phyloP scores from a whole-genome alignment of 2,797 vertebrate species.

The Lophotriccus pileatus region DNA sequence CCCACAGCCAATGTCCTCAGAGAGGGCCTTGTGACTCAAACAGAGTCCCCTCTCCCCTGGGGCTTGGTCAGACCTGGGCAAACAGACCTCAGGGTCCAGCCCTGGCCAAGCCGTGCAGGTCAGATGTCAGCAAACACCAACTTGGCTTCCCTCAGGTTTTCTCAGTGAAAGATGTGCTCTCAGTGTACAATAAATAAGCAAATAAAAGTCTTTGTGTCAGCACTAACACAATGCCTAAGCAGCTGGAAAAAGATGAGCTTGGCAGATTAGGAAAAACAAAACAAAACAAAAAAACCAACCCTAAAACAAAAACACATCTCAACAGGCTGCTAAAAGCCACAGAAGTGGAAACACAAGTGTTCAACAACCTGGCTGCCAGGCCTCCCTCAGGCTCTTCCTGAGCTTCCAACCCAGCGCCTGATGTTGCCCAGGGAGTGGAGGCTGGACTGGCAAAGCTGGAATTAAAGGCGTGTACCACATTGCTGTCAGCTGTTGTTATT shows the following conservation, averaged over 20 bases:
- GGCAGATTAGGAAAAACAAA: background rate
- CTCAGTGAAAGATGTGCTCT: background rate
- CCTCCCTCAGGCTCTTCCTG: background rate
- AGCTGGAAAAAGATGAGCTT: background rate
- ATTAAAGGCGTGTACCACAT: constrained; percentile 1
- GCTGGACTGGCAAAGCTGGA: background rate
- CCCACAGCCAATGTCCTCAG: background rate
- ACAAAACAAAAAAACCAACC: background rate
- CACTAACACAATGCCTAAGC: background rate
- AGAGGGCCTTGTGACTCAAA: rapidly evolving
- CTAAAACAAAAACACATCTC: background rate
- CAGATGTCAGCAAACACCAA: background rate
- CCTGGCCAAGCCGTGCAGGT: rapidly evolving
- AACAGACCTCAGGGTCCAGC: background rate
- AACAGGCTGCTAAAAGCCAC: background rate
- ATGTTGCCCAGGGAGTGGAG: background rate
- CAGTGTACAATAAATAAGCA: background rate
- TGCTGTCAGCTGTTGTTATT: constrained; percentile 43
- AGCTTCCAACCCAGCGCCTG: background rate
- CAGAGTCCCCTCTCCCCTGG: background rate
- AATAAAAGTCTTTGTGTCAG: background rate
- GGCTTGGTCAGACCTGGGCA: rapidly evolving
- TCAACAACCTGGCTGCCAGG: background rate
- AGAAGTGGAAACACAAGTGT: background rate
- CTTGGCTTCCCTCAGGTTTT: background rate